These are phyloP conservation scores for Procavia capensis DNA, from an alignment of 2,113 vertebrate species.

Conservation along the genomic window DNA sequence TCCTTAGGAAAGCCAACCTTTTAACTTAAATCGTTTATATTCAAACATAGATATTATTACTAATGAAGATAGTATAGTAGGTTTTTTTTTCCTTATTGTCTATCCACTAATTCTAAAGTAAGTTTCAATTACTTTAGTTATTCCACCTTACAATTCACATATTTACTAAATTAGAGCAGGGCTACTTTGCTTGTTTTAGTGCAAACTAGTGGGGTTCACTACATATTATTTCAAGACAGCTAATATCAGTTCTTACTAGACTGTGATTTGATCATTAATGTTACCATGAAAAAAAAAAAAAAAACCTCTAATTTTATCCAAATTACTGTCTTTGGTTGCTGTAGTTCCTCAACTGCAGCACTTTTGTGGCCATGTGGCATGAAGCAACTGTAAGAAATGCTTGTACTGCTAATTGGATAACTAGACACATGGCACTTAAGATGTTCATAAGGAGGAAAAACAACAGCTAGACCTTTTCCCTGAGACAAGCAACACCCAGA, in stretches of 20 bases:
- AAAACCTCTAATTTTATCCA: neutral
- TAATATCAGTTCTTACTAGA: neutral
- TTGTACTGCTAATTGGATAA: neutral
- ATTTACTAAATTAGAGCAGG: neutral
- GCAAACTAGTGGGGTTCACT: neutral
- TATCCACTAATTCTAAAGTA: neutral
- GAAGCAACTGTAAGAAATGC: neutral
- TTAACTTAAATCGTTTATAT: conserved; percentile 3
- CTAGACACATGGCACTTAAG: neutral
- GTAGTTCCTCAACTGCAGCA: neutral
- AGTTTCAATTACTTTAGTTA: neutral
- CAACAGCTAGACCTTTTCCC: neutral
- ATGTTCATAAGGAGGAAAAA: neutral
- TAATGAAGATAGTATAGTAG: neutral
- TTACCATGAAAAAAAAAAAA: neutral
- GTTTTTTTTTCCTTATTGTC: neutral
- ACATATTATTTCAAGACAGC: neutral
- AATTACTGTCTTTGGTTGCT: neutral
- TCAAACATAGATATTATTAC: neutral
- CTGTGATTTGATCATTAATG: neutral
- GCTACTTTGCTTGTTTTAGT: neutral
- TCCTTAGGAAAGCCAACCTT: neutral
- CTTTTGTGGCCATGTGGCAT: neutral
- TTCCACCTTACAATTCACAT: neutral
- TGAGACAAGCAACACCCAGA: neutral